phyloP scores from a whole-genome alignment of 2,113 vertebrate genomes.

The Fukomys damarensis region DNA sequence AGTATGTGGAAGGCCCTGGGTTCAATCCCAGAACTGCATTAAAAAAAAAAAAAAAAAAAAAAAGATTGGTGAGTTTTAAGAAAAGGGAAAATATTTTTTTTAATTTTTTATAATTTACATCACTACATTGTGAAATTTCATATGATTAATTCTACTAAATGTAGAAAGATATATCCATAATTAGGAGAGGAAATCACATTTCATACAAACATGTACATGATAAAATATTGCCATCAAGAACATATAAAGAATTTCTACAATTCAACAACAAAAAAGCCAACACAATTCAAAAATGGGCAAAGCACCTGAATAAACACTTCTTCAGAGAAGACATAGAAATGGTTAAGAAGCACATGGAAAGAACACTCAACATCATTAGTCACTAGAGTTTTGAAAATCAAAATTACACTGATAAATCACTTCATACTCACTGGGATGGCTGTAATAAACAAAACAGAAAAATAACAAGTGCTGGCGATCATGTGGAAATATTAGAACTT shows the following conservation, averaged over 20 bases:
- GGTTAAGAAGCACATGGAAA: not conserved
- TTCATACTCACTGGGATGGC: not conserved
- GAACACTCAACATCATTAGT: not conserved
- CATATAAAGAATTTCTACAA: not conserved
- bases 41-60: no score
- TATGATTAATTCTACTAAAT: constrained; percentile 29
- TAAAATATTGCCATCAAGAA: not conserved
- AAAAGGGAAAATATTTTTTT: not conserved
- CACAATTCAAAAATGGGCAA: not conserved
- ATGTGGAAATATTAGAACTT: not conserved
- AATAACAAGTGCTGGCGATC: not conserved
- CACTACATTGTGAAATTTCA: constrained; percentile 12
- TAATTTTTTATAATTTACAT: not conserved
- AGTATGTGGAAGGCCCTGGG: not conserved
- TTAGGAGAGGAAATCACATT: not conserved
- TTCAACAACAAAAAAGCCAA: not conserved
- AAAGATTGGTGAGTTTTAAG: not conserved
- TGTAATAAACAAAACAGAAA: constrained; percentile 13
- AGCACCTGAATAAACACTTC: not conserved
- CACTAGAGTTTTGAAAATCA: not conserved
- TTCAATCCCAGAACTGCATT: not conserved
- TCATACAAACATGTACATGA: not conserved
- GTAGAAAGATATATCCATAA: not conserved
- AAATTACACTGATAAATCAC: not conserved
- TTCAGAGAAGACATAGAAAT: not conserved